phyloP scores from a whole-genome alignment of 2,113 vertebrate genomes.

The Antechinus stuartii region DNA sequence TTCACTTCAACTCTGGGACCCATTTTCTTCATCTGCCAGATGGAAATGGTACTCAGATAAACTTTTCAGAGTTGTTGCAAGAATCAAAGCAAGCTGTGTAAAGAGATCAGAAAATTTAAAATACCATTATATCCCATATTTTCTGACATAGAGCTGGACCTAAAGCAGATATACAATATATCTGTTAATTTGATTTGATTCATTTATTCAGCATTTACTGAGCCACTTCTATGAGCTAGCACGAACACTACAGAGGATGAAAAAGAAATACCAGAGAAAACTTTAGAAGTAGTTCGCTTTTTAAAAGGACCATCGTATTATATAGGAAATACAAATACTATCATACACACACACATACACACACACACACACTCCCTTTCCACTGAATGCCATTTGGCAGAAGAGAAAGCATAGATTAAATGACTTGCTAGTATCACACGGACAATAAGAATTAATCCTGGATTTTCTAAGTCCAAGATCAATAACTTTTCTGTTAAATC shows the following conservation, averaged over 20 bases:
- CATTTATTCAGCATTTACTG: not conserved
- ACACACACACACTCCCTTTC: not conserved
- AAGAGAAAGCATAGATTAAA: not conserved
- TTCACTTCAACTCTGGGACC: not conserved
- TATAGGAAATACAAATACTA: not conserved
- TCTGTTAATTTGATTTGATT: not conserved
- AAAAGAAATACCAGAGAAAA: not conserved
- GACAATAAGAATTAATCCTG: not conserved
- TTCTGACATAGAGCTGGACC: not conserved
- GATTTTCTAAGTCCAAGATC: not conserved
- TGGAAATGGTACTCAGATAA: not conserved
- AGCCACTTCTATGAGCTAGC: not conserved
- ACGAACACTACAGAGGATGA: not conserved
- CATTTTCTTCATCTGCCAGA: not conserved
- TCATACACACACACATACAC: not conserved
- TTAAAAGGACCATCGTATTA: not conserved
- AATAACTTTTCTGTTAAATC: not conserved
- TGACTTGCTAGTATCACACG: not conserved
- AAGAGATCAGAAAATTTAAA: not conserved
- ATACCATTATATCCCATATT: not conserved
- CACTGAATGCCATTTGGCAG: not conserved
- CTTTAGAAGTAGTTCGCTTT: not conserved
- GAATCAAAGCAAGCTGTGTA: not conserved
- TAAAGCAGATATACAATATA: not conserved
- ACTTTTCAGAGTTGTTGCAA: not conserved